Evolutionary conservation across 2,888 invertebrate genomes (phyloP).

Genomic region (Autographa pulchrina): DNA sequence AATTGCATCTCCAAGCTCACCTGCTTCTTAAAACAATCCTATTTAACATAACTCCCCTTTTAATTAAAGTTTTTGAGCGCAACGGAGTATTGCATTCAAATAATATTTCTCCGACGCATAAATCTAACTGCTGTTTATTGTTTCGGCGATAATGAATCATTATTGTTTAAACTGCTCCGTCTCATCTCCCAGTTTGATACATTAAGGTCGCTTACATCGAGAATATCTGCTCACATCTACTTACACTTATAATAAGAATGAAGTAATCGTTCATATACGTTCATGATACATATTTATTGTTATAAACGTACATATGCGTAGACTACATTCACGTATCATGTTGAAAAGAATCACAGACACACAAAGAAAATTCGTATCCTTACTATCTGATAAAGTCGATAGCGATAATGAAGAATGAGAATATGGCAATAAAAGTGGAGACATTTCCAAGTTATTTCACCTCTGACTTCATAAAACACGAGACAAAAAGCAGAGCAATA

Average conservation of each 20-base stretch:
- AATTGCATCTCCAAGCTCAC: slow-evolving; percentile 32
- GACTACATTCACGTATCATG: slow-evolving; percentile 1
- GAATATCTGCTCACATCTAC: slow-evolving; percentile 24
- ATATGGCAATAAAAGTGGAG: slow-evolving; percentile 18
- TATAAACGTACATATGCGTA: neutral
- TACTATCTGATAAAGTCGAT: slow-evolving; percentile 11
- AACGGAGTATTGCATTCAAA: slow-evolving; percentile 62
- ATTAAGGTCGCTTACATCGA: slow-evolving; percentile 20
- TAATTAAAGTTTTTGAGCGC: slow-evolving; percentile 67
- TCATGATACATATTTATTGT: slow-evolving; percentile 12
- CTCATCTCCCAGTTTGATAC: slow-evolving; percentile 29
- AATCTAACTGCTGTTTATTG: slow-evolving; percentile 47
- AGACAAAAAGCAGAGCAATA: slow-evolving; percentile 14
- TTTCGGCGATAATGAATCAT: slow-evolving; percentile 49
- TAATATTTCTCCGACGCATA: slow-evolving; percentile 61
- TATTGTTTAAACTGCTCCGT: slow-evolving; percentile 43
- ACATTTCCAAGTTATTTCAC: neutral
- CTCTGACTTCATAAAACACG: slow-evolving; percentile 11
- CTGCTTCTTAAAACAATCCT: slow-evolving; percentile 33
- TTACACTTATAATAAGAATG: slow-evolving; percentile 21
- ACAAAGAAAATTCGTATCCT: slow-evolving; percentile 10
- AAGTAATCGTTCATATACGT: slow-evolving; percentile 19
- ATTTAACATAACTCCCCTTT: slow-evolving; percentile 55
- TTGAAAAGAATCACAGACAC: slow-evolving; percentile 17
- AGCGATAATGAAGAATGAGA: neutral